phyloP scores from a whole-genome alignment of 2,888 invertebrate species.

The Arctia plantaginis region DNA sequence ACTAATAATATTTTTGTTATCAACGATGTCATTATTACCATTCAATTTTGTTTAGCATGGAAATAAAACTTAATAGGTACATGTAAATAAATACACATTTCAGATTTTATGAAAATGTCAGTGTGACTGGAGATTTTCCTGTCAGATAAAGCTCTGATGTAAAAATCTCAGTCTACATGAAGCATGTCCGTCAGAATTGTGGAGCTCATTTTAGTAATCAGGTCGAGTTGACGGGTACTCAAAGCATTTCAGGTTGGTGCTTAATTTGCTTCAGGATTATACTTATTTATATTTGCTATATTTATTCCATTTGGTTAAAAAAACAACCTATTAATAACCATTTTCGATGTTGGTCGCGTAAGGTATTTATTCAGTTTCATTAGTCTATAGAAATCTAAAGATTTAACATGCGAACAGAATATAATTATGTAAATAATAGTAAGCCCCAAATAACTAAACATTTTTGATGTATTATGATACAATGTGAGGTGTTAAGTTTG shows the following conservation, averaged over 20 bases:
- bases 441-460: too few relatives aligned
- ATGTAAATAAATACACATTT: neutral
- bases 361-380: too few relatives aligned
- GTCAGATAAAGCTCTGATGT: constrained; percentile 7
- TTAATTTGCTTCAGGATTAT: neutral
- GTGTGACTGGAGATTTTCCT: neutral
- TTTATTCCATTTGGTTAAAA: too few relatives aligned
- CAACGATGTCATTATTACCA: neutral
- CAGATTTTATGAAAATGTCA: neutral
- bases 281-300: neutral
- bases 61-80: neutral
- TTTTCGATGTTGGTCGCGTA: too few relatives aligned
- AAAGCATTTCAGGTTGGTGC: neutral
- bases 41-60: neutral
- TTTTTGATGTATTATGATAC: too few relatives aligned
- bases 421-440: too few relatives aligned
- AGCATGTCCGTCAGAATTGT: neutral
- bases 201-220: neutral
- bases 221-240: neutral
- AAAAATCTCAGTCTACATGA: constrained; percentile 2
- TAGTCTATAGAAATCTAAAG: too few relatives aligned
- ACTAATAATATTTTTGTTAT: neutral
- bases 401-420: too few relatives aligned
- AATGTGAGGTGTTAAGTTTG: too few relatives aligned
- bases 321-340: too few relatives aligned